A percentile compares a stretch with the other conserved stretches of the same genome.
phyloP scores from a whole-genome alignment of 2,797 vertebrate species.

The Notolabrus celidotus region DNA sequence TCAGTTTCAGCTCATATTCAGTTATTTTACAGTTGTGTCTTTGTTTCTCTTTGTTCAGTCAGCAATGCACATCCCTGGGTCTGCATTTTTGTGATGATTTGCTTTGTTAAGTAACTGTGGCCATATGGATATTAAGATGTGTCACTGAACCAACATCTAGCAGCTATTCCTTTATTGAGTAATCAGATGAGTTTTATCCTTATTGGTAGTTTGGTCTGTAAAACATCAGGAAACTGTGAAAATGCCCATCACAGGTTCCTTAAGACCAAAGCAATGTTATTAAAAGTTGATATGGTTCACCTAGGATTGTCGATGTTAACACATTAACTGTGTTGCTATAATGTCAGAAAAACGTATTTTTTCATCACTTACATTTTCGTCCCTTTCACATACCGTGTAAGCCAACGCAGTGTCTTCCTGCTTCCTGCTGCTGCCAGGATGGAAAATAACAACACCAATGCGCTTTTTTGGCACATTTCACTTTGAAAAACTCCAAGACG shows the following conservation, averaged over 20 bases:
- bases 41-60: neutral
- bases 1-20: neutral
- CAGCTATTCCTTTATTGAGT: neutral
- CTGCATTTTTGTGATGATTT: neutral
- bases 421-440: too few relatives aligned
- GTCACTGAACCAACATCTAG: neutral
- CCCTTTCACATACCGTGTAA: too few relatives aligned
- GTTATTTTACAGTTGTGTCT: slow-evolving; percentile 7
- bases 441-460: too few relatives aligned
- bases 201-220: neutral
- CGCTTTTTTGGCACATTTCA: too few relatives aligned
- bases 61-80: neutral
- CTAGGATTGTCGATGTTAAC: too few relatives aligned
- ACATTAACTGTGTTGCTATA: too few relatives aligned
- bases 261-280: neutral
- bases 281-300: neutral
- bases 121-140: neutral
- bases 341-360: too few relatives aligned
- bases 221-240: neutral
- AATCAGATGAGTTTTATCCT: neutral
- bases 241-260: neutral
- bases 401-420: too few relatives aligned
- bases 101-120: neutral
- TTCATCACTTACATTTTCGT: too few relatives aligned
- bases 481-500: too few relatives aligned